These are phyloP conservation scores for Coregonus suidteri DNA, from an alignment of 2,797 vertebrate genomes.

Conservation along the genomic window DNA sequence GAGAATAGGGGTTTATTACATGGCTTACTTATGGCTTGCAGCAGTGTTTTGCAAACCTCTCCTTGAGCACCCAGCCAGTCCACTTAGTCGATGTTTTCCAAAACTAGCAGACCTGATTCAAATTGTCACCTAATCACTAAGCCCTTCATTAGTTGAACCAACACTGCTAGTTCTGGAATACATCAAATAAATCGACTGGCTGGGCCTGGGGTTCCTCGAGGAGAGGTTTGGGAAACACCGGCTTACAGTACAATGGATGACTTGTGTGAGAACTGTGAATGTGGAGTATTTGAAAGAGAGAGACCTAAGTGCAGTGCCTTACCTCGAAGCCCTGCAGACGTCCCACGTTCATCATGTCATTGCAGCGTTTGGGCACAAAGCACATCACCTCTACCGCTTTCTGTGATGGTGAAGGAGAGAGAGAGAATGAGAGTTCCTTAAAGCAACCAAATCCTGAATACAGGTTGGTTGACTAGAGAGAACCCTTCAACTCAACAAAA, in stretches of 20 bases:
- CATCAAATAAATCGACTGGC: neutral
- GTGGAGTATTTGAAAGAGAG: neutral
- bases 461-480: constrained; percentile 11
- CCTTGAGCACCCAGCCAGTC: neutral
- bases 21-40: neutral
- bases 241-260: neutral
- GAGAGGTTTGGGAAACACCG: neutral
- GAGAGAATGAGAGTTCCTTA: neutral
- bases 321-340: constrained; percentile 93
- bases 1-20: constrained; percentile 19
- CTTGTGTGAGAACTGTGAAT: constrained; percentile 7
- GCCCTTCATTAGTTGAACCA: neutral
- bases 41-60: neutral
- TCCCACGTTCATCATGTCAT: constrained; percentile 96
- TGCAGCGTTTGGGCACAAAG: constrained; percentile 91
- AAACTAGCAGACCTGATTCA: neutral
- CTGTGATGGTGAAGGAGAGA: constrained; percentile 61
- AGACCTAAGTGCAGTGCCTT: constrained; percentile 24
- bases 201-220: neutral
- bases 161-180: neutral
- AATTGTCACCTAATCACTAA: neutral
- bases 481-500: neutral
- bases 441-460: neutral
- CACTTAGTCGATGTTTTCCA: neutral
- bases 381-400: constrained; percentile 94